Base-by-base conservation (phyloP, 2,113 vertebrate genomes). In the Menura novaehollandiae region DNA sequence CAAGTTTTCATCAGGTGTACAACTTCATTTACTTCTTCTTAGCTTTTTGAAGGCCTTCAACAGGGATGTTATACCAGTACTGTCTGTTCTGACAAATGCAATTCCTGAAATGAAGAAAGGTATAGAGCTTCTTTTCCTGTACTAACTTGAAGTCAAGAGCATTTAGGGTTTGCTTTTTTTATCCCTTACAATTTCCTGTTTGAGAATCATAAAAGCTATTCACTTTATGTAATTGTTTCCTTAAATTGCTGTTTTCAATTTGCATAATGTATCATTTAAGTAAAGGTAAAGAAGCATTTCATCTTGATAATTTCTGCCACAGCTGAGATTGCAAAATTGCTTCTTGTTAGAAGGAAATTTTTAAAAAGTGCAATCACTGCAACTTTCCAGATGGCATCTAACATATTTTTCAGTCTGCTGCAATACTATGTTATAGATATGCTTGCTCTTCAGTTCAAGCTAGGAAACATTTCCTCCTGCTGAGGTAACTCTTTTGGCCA, bases 321-420 rank as follows among this genome's bases (percentile, higher is more conserved):
- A 97, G 95, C 94, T 97, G 94, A 97, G 95, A 92, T 73, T 93
- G 95, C 92, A 97, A 96, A 96, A 95, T 94, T 93, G 85, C 88
- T 92, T 88, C 92, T 95, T 95, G 94, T 93, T 95, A 94, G 96
- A 95, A 95, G 92, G 95, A 95, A 97, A 94, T 97, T 94, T 96
- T 95, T 94, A 90, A 94, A 94, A 97, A 95, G 75, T 95, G 94
- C 96, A 86, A 91, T 90, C 92, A 86, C 83, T 95, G 95, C 95
- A 97, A 84, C 79, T 93, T 95, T 84, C 95, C 95, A 97, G 96
- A 96, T 97, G 96, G 95, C 76, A 93, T 86, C 85, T 80, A 95
- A 94, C 75, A 43, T 62, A 93, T 91, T 94, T 95, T 95, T 90
- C 85, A 90, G 63, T 49, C 74, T 85, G 82, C 90, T 88, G 91